phyloP scores from a whole-genome alignment of 92 coral and sea anemone species.

The Actinostola sp. region DNA sequence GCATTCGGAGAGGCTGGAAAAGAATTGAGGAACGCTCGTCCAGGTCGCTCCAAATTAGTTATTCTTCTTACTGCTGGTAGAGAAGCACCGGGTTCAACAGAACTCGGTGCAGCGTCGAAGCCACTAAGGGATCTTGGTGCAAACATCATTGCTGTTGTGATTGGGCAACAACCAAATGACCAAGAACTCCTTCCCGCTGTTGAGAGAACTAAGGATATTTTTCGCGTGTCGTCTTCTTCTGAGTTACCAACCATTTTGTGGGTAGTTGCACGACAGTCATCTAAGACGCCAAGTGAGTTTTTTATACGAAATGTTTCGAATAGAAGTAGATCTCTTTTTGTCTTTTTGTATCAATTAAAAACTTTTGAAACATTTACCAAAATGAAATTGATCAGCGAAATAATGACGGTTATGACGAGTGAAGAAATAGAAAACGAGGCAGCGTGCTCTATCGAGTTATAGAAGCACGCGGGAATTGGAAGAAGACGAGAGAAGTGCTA shows the following conservation, averaged over 20 bases:
- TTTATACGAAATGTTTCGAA: too few species aligned
- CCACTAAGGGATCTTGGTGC: conserved; percentile 64
- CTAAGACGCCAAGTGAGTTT: not conserved
- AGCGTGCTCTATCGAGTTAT: too few species aligned
- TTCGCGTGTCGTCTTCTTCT: too few species aligned
- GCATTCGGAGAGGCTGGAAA: conserved; percentile 57
- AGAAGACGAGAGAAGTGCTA: too few species aligned
- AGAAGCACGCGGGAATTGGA: too few species aligned
- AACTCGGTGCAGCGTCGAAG: conserved; percentile 48
- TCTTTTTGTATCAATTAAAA: too few species aligned
- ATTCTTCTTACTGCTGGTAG: conserved; percentile 58
- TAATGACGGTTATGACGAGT: too few species aligned
- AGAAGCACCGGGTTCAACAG: conserved; percentile 45
- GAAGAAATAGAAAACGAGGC: too few species aligned
- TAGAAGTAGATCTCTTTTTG: too few species aligned
- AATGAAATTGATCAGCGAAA: too few species aligned
- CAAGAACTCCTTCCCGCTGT: conserved; percentile 56
- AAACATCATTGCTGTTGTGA: conserved; percentile 58
- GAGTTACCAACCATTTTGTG: too few species aligned
- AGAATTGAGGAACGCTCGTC: conserved; percentile 22
- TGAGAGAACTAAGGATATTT: conserved; percentile 29
- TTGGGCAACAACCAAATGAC: conserved; percentile 47
- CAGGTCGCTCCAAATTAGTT: conserved; percentile 34
- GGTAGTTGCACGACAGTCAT: not conserved
- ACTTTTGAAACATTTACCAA: too few species aligned